Percentiles rank a stretch among this genome's conserved stretches.
phyloP scores from a whole-genome alignment of 2,888 invertebrate genomes.

The Hyppa rectilinea region DNA sequence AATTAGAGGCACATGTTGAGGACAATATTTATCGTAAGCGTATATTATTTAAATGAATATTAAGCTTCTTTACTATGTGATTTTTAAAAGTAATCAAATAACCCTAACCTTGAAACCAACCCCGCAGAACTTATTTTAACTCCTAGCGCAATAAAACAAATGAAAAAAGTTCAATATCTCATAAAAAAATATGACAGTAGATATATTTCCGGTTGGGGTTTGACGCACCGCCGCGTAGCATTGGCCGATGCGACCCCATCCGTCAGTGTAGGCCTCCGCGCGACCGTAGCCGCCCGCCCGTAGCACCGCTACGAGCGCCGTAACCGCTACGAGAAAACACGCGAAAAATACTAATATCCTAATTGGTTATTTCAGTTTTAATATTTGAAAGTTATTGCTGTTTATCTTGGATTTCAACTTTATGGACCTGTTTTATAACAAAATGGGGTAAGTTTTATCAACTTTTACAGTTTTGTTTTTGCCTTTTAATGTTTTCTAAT shows the following conservation, averaged over 20 bases:
- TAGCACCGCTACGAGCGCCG: slow-evolving; percentile 74
- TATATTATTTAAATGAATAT: neutral
- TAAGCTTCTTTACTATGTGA: neutral
- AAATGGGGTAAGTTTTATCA: slow-evolving; percentile 55
- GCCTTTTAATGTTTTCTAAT: slow-evolving; percentile 48
- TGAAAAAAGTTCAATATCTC: slow-evolving; percentile 38
- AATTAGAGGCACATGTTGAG: too few relatives aligned
- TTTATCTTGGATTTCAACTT: slow-evolving; percentile 45
- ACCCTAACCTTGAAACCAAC: slow-evolving; percentile 47
- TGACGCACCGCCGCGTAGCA: slow-evolving; percentile 71
- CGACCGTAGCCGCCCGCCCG: slow-evolving; percentile 77
- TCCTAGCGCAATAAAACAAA: slow-evolving; percentile 39
- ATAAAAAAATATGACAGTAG: slow-evolving; percentile 41
- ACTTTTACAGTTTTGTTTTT: slow-evolving; percentile 55
- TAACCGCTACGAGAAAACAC: slow-evolving; percentile 65
- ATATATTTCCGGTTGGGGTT: slow-evolving; percentile 38
- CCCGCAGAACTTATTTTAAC: slow-evolving; percentile 2
- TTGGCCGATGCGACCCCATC: slow-evolving; percentile 36
- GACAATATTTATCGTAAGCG: too few relatives aligned
- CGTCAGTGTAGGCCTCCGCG: slow-evolving; percentile 71
- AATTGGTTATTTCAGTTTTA: slow-evolving; percentile 9
- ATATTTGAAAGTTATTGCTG: slow-evolving; percentile 37
- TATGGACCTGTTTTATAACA: slow-evolving; percentile 28
- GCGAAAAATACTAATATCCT: slow-evolving; percentile 35
- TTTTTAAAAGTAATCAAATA: slow-evolving; percentile 7